A percentile compares a stretch with the other conserved stretches of the same genome.
Evolutionary conservation across 2,797 vertebrate species (phyloP).

Genomic region (Agapornis canus): DNA sequence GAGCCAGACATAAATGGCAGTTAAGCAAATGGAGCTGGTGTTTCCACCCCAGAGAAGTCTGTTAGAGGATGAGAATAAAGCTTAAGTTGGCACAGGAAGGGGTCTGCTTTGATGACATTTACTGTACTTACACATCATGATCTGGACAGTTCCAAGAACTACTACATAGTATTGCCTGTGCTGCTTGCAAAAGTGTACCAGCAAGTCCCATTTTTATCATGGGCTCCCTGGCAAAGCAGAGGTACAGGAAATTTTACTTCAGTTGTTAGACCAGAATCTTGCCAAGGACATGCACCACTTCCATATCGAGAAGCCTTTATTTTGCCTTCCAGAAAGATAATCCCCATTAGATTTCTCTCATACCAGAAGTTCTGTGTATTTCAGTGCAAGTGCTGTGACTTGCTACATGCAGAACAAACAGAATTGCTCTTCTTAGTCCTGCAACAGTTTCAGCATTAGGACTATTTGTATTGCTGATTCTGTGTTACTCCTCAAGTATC

Average conservation of each 20-base stretch:
- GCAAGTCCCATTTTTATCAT: not conserved
- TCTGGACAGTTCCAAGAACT: not conserved
- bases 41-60: not conserved
- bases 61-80: not conserved
- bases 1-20: not conserved
- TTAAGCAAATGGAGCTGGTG: not conserved
- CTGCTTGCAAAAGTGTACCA: not conserved
- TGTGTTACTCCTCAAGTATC: not conserved
- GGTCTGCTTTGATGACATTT: not conserved
- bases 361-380: not conserved
- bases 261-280: not conserved
- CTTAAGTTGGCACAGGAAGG: not conserved
- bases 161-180: not conserved
- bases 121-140: not conserved
- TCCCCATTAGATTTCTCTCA: not conserved
- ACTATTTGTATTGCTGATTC: not conserved
- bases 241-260: not conserved
- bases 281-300: not conserved
- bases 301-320: not conserved
- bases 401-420: not conserved
- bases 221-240: not conserved
- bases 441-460: not conserved
- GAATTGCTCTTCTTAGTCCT: not conserved
- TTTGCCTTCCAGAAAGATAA: not conserved
- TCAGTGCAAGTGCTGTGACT: not conserved